These are phyloP conservation scores for Drosophila baimaii DNA, from an alignment of 1,140 invertebrate genomes.

Conservation along the genomic window DNA sequence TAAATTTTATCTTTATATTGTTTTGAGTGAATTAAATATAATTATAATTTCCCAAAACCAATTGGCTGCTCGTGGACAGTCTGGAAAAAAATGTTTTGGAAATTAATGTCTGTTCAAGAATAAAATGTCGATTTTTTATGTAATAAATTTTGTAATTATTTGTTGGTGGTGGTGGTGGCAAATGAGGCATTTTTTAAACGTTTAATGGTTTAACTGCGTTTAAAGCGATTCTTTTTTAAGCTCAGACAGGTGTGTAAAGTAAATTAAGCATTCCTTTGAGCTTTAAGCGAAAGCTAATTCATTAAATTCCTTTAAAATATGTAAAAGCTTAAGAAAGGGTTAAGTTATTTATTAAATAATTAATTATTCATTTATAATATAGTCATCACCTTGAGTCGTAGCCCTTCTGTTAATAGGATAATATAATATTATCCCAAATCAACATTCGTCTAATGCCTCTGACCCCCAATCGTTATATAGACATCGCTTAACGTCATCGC, in stretches of 20 bases:
- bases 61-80: constrained; percentile 15
- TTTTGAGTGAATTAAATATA: constrained; percentile 74
- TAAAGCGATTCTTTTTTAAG: background rate
- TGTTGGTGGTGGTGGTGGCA: constrained; percentile 13
- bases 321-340: too few relatives aligned
- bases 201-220: constrained; percentile 12
- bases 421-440: background rate
- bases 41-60: constrained; percentile 48
- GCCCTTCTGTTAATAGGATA: too few relatives aligned
- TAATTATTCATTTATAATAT: background rate
- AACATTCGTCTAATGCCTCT: background rate
- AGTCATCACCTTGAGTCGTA: too few relatives aligned
- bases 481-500: constrained; percentile 21
- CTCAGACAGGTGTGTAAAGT: background rate
- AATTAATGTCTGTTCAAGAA: constrained; percentile 3
- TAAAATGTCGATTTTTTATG: constrained; percentile 19
- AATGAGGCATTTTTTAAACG: constrained; percentile 12
- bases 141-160: constrained; percentile 30
- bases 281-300: background rate
- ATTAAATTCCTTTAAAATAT: background rate
- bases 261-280: constrained; percentile 13
- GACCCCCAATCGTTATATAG: constrained; percentile 1
- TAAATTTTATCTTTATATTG: constrained; percentile 64
- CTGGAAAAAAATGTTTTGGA: constrained; percentile 4
- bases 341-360: too few relatives aligned